phyloP scores from a whole-genome alignment of 2,113 vertebrate species.

The Elaphurus davidianus region DNA sequence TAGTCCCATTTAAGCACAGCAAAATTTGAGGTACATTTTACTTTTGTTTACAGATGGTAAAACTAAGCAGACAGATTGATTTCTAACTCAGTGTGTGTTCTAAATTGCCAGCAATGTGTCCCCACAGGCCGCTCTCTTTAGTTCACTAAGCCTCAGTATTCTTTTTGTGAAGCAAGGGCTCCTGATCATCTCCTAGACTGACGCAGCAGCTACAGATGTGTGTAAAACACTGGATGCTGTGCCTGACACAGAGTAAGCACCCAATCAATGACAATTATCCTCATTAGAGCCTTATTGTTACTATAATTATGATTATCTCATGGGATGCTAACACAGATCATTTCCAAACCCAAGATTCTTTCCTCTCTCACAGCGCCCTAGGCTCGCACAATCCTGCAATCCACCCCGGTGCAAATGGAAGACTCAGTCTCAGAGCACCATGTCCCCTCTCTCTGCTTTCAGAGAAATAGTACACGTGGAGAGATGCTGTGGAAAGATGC shows the following conservation, averaged over 20 bases:
- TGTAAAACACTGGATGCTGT: background rate
- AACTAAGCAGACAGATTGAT: background rate
- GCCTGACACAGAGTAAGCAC: background rate
- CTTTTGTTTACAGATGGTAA: background rate
- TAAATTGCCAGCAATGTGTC: background rate
- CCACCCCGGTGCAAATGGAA: background rate
- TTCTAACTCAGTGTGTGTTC: background rate
- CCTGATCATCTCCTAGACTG: background rate
- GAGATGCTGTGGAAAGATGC: background rate
- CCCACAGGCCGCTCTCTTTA: background rate
- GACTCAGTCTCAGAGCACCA: background rate
- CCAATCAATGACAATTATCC: background rate
- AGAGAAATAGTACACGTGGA: background rate
- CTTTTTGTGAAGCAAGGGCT: background rate
- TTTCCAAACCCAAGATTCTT: background rate
- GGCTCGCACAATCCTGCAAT: accelerated
- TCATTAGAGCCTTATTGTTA: background rate
- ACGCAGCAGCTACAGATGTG: background rate
- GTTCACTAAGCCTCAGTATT: background rate
- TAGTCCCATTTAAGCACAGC: background rate
- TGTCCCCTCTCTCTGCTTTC: background rate
- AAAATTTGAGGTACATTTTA: background rate
- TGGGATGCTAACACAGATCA: background rate
- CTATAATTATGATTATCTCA: background rate
- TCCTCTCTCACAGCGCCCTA: background rate